Evolutionary conservation across 1,140 invertebrate species (phyloP).

Genomic region (Zaprionus davidi): DNA sequence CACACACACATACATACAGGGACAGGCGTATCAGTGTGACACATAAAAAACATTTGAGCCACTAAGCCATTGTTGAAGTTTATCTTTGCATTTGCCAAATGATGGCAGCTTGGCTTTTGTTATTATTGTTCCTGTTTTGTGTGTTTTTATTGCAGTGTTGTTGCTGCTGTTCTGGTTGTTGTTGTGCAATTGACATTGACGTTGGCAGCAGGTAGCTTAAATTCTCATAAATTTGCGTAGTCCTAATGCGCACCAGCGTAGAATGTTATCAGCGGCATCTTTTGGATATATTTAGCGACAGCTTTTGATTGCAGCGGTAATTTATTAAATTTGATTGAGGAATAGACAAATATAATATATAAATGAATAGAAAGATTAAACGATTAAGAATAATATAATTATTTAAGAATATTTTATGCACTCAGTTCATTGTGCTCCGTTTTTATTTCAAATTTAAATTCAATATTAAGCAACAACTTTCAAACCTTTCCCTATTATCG

Average conservation of each 20-base stretch:
- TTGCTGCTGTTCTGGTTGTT: slow-evolving; percentile 18
- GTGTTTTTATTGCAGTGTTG: slow-evolving; percentile 32
- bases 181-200: slow-evolving; percentile 57
- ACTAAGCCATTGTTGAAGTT: slow-evolving; percentile 80
- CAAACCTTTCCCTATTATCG: not conserved
- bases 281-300: slow-evolving; percentile 38
- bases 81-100: slow-evolving; percentile 77
- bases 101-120: slow-evolving; percentile 59
- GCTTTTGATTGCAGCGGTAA: slow-evolving; percentile 13
- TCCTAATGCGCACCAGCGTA: slow-evolving; percentile 36
- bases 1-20: slow-evolving; percentile 6
- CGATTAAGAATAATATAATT: no score
- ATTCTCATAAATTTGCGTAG: slow-evolving; percentile 62
- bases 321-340: not conserved
- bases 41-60: slow-evolving; percentile 77
- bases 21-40: slow-evolving; percentile 52
- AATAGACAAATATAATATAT: no score
- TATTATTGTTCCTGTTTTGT: slow-evolving; percentile 33
- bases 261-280: slow-evolving; percentile 51
- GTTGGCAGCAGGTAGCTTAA: slow-evolving; percentile 63
- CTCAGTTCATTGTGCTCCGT: fast-evolving
- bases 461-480: not conserved
- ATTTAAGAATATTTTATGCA: no score
- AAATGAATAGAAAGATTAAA: no score
- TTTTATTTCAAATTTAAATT: no score